These are phyloP conservation scores for Sicus ferrugineus DNA, from an alignment of 2,888 invertebrate genomes.

Conservation along the genomic window DNA sequence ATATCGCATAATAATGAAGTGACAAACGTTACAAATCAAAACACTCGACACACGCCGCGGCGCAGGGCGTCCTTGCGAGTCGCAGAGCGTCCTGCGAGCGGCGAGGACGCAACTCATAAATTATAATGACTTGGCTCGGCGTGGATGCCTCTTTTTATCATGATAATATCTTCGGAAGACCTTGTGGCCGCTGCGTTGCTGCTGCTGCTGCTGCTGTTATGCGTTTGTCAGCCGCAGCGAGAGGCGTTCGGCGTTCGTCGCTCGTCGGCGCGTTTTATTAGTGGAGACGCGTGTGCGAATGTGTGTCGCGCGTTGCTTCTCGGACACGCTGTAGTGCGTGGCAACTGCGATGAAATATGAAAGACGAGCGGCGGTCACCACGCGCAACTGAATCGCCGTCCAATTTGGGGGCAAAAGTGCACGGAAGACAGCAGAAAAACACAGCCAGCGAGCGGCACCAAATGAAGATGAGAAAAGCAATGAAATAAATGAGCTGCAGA, in stretches of 20 bases:
- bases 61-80: constrained; percentile 40
- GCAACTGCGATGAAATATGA: constrained; percentile 25
- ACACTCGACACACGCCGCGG: constrained; percentile 58
- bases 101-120: constrained; percentile 38
- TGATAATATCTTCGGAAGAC: constrained; percentile 42
- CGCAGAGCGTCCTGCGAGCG: background rate
- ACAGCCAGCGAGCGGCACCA: too few relatives aligned
- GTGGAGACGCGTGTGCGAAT: constrained; percentile 15
- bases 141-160: constrained; percentile 51
- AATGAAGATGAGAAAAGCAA: constrained; percentile 6
- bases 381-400: constrained; percentile 20
- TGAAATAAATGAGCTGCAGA: too few relatives aligned
- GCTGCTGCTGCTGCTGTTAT: constrained; percentile 47
- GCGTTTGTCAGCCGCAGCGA: constrained; percentile 61
- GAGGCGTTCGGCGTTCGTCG: constrained; percentile 31
- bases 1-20: constrained; percentile 63
- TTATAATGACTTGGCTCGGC: constrained; percentile 38
- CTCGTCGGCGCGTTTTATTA: background rate
- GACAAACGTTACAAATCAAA: constrained; percentile 64
- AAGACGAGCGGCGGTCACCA: constrained; percentile 28
- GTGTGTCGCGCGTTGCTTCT: constrained; percentile 2
- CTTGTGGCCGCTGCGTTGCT: constrained; percentile 43
- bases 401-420: constrained; percentile 5
- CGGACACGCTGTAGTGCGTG: constrained; percentile 18
- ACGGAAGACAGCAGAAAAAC: background rate